Evolutionary conservation across 2,113 vertebrate genomes (phyloP), one percentile per base, ranked within the genome.

Genomic region (Dromiciops gliroides): DNA sequence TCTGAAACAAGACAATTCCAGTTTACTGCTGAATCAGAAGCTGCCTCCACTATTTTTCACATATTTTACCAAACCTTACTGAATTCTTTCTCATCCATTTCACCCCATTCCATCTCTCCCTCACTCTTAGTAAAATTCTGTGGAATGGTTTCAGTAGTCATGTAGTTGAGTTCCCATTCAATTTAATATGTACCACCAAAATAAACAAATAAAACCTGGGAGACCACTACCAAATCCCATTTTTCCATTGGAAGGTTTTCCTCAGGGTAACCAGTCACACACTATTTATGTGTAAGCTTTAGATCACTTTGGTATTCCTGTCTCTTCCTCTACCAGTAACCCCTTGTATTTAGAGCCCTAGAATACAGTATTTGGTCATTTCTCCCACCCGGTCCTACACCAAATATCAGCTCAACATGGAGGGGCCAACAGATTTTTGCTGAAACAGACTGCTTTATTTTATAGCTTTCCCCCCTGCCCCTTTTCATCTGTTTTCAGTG

Each of bases 11-110:
- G 19, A 44, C 22, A 28, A 60, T 24, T 49, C 24, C 48, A 90
- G 56, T 60, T 91, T 91, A 94, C 37, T 51, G 48, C 31, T 51
- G 23, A 96, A 49, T 90, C 90, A 92, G 47, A 95, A 96, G 90
- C 56, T 91, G 23, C 48, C 91, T 52, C 94, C 6, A 1, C 8
- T 83, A 67, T 67, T 23, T 26, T 49, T 88, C 31, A 47, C 48
- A 83, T 48, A 88, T 92, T 48, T 89, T 28, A 49, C 37, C 88
- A 89, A 56, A 60, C 47, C 19, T 49, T 90, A 19, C 48, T 49
- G 47, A 28, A 31, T 89, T 26, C 48, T 91, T 97, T 53, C 26
- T 89, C 31, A 91, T 44, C 51, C 47, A 89, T 2, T 89, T 49
- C 23, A 25, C 47, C 25, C 25, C 93, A 89, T 2, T 91, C 5